phyloP scores from a whole-genome alignment of 1,140 invertebrate genomes.

The Elysia chlorotica region DNA sequence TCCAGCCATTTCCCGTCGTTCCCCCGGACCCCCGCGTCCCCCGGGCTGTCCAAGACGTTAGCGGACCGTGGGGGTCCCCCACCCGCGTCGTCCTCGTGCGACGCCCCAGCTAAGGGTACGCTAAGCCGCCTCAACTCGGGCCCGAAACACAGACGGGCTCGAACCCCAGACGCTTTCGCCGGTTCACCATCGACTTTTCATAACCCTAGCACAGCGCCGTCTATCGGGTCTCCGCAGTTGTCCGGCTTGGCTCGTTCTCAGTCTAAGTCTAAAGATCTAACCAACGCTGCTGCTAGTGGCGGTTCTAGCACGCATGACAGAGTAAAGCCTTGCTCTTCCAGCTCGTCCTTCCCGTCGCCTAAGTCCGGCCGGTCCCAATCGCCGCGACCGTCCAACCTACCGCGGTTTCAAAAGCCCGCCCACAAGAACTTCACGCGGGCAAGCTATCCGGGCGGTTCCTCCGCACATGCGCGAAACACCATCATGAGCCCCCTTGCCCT shows the following conservation, averaged over 20 bases:
- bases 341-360: too few relatives aligned
- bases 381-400: conserved; percentile 6
- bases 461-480: not conserved
- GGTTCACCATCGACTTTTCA: not conserved
- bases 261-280: too few relatives aligned
- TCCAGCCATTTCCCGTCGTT: not conserved
- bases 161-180: not conserved
- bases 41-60: not conserved
- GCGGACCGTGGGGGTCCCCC: not conserved
- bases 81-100: not conserved
- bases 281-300: too few relatives aligned
- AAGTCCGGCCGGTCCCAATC: too few relatives aligned
- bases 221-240: too few relatives aligned
- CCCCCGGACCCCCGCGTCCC: not conserved
- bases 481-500: not conserved
- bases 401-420: conserved; percentile 4
- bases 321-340: too few relatives aligned
- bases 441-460: not conserved
- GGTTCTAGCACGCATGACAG: too few relatives aligned
- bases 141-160: not conserved
- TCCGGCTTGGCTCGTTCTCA: too few relatives aligned
- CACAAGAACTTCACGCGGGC: too few relatives aligned
- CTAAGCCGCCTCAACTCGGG: not conserved
- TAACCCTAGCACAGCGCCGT: too few relatives aligned
- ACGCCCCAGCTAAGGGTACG: not conserved